phyloP scores from a whole-genome alignment of 2,888 invertebrate species.

The Teleiodes luculella region DNA sequence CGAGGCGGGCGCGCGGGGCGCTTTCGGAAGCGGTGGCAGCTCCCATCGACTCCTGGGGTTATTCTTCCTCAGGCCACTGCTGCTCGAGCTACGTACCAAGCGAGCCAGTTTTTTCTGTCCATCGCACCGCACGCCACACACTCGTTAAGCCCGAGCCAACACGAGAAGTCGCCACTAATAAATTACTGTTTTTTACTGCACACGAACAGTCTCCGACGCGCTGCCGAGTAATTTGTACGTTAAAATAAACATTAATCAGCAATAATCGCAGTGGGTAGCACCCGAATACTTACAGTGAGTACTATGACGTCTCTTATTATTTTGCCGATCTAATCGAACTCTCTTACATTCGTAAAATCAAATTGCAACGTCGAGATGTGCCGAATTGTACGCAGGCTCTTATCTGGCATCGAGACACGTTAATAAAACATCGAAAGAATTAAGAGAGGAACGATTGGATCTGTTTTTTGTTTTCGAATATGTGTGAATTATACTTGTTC shows the following conservation, averaged over 20 bases:
- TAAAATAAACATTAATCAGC: conserved; percentile 75
- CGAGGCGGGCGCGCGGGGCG: conserved; percentile 66
- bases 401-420: conserved; percentile 15
- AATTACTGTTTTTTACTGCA: conserved; percentile 78
- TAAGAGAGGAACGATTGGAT: conserved; percentile 28
- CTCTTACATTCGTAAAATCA: conserved; percentile 41
- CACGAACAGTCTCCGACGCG: conserved; percentile 77
- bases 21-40: conserved; percentile 78
- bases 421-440: conserved; percentile 17
- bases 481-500: conserved; percentile 17
- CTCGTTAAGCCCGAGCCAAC: conserved; percentile 81
- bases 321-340: conserved; percentile 52
- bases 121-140: conserved; percentile 79
- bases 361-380: conserved; percentile 12
- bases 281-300: conserved; percentile 68
- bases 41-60: conserved; percentile 79
- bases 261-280: conserved; percentile 68
- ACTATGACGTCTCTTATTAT: conserved; percentile 54
- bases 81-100: conserved; percentile 75
- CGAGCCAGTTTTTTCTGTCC: conserved; percentile 81
- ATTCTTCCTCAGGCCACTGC: conserved; percentile 80
- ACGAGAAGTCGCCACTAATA: conserved; percentile 82
- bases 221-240: conserved; percentile 73
- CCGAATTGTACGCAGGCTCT: conserved; percentile 8
- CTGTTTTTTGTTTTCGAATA: conserved; percentile 24